Evolutionary conservation across 2,888 invertebrate species (phyloP).

Genomic region (Napeogenes sylphis): DNA sequence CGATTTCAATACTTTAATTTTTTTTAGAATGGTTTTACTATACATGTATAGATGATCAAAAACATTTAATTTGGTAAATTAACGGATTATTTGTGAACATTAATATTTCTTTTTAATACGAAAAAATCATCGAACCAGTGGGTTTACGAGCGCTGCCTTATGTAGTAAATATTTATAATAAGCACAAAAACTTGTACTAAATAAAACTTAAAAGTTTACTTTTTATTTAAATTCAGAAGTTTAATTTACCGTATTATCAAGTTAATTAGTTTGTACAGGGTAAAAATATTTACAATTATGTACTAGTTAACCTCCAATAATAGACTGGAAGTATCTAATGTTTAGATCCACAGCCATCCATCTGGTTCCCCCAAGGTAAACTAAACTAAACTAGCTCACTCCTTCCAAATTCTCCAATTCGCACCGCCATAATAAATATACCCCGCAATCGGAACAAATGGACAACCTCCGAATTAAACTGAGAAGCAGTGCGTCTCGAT

Average conservation of each 20-base stretch:
- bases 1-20: too few species aligned
- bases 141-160: too few species aligned
- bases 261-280: background rate
- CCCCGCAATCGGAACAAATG: slow-evolving; percentile 73
- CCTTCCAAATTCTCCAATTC: slow-evolving; percentile 48
- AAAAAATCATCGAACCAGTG: too few species aligned
- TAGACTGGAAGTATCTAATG: slow-evolving; percentile 9
- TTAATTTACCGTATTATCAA: background rate
- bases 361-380: slow-evolving; percentile 25
- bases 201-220: too few species aligned
- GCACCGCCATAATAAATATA: slow-evolving; percentile 64
- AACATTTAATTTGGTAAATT: too few species aligned
- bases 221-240: background rate
- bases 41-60: too few species aligned
- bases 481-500: slow-evolving; percentile 60
- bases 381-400: slow-evolving; percentile 33
- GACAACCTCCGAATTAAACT: slow-evolving; percentile 75
- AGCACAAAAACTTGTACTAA: too few species aligned
- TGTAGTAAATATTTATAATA: too few species aligned
- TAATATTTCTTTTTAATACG: too few species aligned
- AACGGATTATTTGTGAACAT: too few species aligned
- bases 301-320: background rate
- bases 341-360: slow-evolving; percentile 25
- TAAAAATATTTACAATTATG: background rate
- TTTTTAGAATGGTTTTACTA: too few species aligned